Percentiles rank a stretch among this genome's conserved stretches.
Evolutionary conservation across 1,140 invertebrate species (phyloP).

Genomic region (Adelges cooleyi): DNA sequence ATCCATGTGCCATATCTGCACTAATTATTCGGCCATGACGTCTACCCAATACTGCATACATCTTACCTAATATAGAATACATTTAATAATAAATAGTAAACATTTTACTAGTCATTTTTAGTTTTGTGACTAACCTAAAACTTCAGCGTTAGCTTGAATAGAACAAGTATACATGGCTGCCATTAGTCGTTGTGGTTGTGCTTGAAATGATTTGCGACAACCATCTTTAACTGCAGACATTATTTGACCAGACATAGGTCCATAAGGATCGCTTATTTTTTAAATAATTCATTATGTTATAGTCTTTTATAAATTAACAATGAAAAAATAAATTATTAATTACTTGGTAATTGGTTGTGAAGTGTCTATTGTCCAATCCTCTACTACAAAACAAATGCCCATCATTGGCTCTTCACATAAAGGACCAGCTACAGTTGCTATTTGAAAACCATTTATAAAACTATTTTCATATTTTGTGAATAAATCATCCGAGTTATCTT

Average conservation of each 20-base stretch:
- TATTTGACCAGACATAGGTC: slow-evolving; percentile 63
- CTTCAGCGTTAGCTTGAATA: slow-evolving; percentile 83
- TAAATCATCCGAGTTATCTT: neutral
- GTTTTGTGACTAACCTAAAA: slow-evolving; percentile 49
- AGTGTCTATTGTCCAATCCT: slow-evolving; percentile 56
- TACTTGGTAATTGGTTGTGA: neutral
- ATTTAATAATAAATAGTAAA: slow-evolving; percentile 19
- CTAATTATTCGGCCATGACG: slow-evolving; percentile 78
- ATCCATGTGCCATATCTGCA: slow-evolving; percentile 74
- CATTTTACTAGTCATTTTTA: slow-evolving; percentile 6
- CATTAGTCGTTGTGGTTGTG: slow-evolving; percentile 80
- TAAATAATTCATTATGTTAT: neutral
- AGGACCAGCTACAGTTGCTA: slow-evolving; percentile 78
- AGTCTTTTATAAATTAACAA: neutral
- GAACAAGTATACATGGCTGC: slow-evolving; percentile 94
- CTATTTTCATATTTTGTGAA: slow-evolving; percentile 42
- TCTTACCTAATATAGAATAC: slow-evolving; percentile 58
- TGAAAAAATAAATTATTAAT: neutral
- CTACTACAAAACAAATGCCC: slow-evolving; percentile 81
- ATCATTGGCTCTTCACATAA: slow-evolving; percentile 93
- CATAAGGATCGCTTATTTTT: slow-evolving; percentile 33
- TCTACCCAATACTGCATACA: slow-evolving; percentile 82
- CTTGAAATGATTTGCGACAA: slow-evolving; percentile 77
- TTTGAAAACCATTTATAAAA: slow-evolving; percentile 88
- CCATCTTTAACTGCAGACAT: slow-evolving; percentile 84